Conservation (phyloP, 2,888 invertebrate genomes). For the Phlogophora meticulosa region DNA sequence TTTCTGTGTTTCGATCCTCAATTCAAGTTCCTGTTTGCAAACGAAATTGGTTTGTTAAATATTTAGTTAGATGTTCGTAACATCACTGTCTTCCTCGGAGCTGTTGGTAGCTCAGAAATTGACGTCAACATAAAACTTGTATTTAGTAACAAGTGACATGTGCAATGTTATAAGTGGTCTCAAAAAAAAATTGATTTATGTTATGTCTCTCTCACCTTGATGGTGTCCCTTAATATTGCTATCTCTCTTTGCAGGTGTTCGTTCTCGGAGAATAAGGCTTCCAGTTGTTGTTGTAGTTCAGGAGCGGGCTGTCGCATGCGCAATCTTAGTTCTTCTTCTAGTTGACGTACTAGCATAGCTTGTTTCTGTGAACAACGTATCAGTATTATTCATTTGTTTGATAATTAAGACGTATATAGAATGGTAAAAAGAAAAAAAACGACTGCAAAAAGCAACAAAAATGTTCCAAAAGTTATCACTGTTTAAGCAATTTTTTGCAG, state of each 20-base stretch:
- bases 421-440: not conserved
- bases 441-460: too few species aligned
- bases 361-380: slow-evolving; percentile 94
- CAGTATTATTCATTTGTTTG: not conserved
- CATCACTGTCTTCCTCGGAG: slow-evolving; percentile 26
- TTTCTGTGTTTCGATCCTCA: slow-evolving; percentile 99
- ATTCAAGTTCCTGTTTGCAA: slow-evolving; percentile 95
- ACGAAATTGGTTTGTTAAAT: slow-evolving; percentile 58
- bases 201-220: slow-evolving; percentile 92
- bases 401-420: not conserved
- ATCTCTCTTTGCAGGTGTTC: slow-evolving; percentile 98
- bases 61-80: slow-evolving; percentile 38
- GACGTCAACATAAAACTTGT: slow-evolving; percentile 6
- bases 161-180: slow-evolving; percentile 10
- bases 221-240: slow-evolving; percentile 97
- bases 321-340: slow-evolving; percentile 97
- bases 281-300: slow-evolving; percentile 98
- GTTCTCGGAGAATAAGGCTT: slow-evolving; percentile 97
- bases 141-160: not conserved
- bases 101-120: slow-evolving; percentile 16
- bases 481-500: too few species aligned
- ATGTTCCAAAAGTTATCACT: too few species aligned
- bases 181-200: too few species aligned
- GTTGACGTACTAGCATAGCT: slow-evolving; percentile 97
- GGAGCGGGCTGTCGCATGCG: slow-evolving; percentile 97